Evolutionary conservation across 2,797 vertebrate species (phyloP).

Genomic region (Adelosebastes latens): DNA sequence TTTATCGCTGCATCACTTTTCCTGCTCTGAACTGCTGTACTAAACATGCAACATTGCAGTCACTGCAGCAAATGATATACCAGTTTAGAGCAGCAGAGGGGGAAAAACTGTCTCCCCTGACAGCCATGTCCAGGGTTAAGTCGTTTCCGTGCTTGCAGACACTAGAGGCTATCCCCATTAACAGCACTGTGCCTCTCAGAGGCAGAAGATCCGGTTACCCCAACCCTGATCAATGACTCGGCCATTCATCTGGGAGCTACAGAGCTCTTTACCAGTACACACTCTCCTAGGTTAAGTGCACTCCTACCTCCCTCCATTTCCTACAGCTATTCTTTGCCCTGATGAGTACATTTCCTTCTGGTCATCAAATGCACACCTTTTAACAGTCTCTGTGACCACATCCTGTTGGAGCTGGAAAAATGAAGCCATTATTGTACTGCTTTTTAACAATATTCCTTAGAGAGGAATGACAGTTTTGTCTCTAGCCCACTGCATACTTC

Average conservation of each 20-base stretch:
- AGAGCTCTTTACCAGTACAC: constrained; percentile 46
- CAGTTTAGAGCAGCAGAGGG: background rate
- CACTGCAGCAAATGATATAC: background rate
- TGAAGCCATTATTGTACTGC: background rate
- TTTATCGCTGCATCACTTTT: background rate
- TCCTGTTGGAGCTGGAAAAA: constrained; percentile 42
- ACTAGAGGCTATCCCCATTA: constrained; percentile 38
- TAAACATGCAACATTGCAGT: background rate
- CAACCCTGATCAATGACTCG: constrained; percentile 63
- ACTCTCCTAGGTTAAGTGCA: constrained; percentile 49
- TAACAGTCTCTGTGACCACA: constrained; percentile 41
- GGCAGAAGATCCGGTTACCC: constrained; percentile 43
- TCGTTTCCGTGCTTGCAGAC: background rate
- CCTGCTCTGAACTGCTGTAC: background rate
- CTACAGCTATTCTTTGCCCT: constrained; percentile 18
- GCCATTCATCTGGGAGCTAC: constrained; percentile 30
- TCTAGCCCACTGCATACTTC: constrained; percentile 3
- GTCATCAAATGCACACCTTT: constrained; percentile 31
- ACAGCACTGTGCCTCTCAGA: constrained; percentile 15
- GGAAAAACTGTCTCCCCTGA: background rate
- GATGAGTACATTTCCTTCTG: constrained; percentile 54
- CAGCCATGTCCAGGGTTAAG: background rate
- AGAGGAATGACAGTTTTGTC: background rate
- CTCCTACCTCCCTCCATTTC: constrained; percentile 42
- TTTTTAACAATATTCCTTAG: constrained; percentile 12